Evolutionary conservation across 2,113 vertebrate genomes (phyloP).

Genomic region (Pyxicephalus adspersus): DNA sequence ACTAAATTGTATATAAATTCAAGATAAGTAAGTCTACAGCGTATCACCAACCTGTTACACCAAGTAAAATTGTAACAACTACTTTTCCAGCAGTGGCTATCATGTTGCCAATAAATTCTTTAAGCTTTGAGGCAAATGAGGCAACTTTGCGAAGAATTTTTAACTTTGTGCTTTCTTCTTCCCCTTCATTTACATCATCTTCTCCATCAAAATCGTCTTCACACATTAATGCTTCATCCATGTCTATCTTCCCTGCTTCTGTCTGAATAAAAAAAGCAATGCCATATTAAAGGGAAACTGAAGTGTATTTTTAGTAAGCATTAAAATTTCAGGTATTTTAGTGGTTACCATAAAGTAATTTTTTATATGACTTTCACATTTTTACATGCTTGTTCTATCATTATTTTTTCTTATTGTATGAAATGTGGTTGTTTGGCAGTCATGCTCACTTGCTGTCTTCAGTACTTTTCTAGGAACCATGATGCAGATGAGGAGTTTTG

Average conservation of each 20-base stretch:
- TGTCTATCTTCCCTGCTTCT: slow-evolving; percentile 81
- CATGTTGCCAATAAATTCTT: slow-evolving; percentile 93
- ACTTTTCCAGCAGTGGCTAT: slow-evolving; percentile 95
- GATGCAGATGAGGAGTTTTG: too few relatives aligned
- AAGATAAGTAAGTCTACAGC: background rate
- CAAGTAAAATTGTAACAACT: slow-evolving; percentile 92
- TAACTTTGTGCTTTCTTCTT: slow-evolving; percentile 85
- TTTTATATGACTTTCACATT: background rate
- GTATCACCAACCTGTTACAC: slow-evolving; percentile 83
- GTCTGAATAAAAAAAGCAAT: slow-evolving; percentile 67
- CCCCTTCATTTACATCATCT: slow-evolving; percentile 80
- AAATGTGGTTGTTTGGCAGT: too few relatives aligned
- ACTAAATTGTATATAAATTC: too few relatives aligned
- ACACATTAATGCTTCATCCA: slow-evolving; percentile 85
- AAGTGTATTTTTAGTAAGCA: too few relatives aligned
- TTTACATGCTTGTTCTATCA: too few relatives aligned
- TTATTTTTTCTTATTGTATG: too few relatives aligned
- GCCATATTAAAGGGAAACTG: background rate
- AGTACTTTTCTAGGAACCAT: too few relatives aligned
- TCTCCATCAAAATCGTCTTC: slow-evolving; percentile 87
- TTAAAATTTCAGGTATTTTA: background rate
- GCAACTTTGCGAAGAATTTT: slow-evolving; percentile 87
- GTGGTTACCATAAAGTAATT: background rate
- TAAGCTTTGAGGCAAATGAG: slow-evolving; percentile 83
- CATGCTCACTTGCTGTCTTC: too few relatives aligned